Base-by-base conservation (phyloP, 2,797 vertebrate genomes). In the Enteromius trimaculatus region DNA sequence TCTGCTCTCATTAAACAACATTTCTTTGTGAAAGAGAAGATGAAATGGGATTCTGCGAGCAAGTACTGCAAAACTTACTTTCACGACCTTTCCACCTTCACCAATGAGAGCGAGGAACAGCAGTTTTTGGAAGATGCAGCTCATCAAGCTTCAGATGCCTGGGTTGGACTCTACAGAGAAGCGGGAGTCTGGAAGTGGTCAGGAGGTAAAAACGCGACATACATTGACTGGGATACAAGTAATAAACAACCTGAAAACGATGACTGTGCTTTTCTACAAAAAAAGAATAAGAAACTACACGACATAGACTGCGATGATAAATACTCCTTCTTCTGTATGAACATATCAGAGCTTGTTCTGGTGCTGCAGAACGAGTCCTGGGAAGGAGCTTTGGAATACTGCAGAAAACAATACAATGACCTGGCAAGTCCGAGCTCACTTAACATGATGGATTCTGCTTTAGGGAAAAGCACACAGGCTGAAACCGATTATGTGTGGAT, bases 311-410 rank as follows among this genome's bases (percentile, higher is more conserved):
- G 82, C 3, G 1, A 14, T 3, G 9, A 7, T 53, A 34, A 23
- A 21, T 29, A 55, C 21, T 34, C 8, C 19, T 84, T 86, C 37
- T 84, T 78, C 75, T 86, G 85, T 39, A 86, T 86, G 85, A 37
- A 42, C 11, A 37, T 77, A 34, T 58, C 75, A 14, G 88, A 91
- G 23, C 90, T 90, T 10, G 66, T 90, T 70, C 77, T 65, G 34
- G 17, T 89, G 0, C 0, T 6, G 0, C 0, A 37, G 1, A 0
- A 0, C 0, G 14, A 0, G 66, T 16, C 0, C 2, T 90, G 91
- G 90, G 0, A 1, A 0, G 4, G 34, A 0, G 92, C 92, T 87
- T 86, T 82, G 70, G 42, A 72, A 31, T 84, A 84, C 66, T 86
- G 86, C 55, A 75, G 75, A 55, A 13, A 21, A 3, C 11, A 82